A percentile compares a stretch with the other conserved stretches of the same genome.
These are phyloP conservation scores for Gymnarchus niloticus DNA, from an alignment of 2,113 vertebrate genomes.

Conservation along the genomic window DNA sequence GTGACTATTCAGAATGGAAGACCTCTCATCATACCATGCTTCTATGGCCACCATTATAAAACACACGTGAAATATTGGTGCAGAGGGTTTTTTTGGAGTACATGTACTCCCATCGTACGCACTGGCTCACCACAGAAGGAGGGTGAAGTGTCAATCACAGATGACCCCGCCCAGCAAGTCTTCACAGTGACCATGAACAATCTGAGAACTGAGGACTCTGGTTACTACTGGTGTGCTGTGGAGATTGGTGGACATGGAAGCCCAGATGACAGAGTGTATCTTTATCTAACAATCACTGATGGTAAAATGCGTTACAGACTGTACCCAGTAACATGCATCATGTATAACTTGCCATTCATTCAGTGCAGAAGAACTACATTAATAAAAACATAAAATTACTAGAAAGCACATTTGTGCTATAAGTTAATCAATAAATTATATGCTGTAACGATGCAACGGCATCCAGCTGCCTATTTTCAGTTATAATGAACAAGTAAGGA, in stretches of 20 bases:
- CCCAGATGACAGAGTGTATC: too few relatives aligned
- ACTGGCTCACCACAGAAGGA: neutral
- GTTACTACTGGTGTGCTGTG: neutral
- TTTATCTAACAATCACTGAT: too few relatives aligned
- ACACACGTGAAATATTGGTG: neutral
- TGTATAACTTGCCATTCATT: too few relatives aligned
- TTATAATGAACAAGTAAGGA: too few relatives aligned
- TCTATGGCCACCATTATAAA: neutral
- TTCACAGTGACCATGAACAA: neutral
- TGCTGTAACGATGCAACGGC: too few relatives aligned
- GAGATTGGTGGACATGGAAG: neutral
- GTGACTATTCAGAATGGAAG: neutral
- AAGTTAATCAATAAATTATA: too few relatives aligned
- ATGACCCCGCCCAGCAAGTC: neutral
- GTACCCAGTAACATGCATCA: too few relatives aligned
- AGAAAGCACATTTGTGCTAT: too few relatives aligned
- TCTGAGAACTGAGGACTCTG: neutral
- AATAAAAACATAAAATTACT: too few relatives aligned
- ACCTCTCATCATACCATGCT: neutral
- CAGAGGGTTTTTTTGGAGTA: neutral
- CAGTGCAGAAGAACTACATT: too few relatives aligned
- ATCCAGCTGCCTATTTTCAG: too few relatives aligned
- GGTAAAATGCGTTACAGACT: too few relatives aligned
- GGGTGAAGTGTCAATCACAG: neutral
- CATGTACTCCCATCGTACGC: neutral